Evolutionary conservation across 2,797 vertebrate genomes (phyloP).

Genomic region (Acomys russatus): DNA sequence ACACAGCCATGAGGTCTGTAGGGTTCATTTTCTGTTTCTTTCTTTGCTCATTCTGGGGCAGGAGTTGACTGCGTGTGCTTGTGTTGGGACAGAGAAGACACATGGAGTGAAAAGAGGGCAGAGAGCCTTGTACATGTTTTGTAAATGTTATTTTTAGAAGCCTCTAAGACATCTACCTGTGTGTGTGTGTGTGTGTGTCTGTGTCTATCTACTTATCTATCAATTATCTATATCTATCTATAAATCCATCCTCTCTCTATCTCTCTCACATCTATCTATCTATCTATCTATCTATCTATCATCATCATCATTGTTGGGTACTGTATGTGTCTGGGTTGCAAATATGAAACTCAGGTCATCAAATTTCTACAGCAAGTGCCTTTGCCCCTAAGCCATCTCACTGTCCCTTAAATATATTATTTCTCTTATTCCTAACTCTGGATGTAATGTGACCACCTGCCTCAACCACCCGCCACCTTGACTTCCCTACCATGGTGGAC

Average conservation of each 20-base stretch:
- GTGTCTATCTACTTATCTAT: too few relatives aligned
- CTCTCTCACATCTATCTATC: too few relatives aligned
- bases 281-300: too few relatives aligned
- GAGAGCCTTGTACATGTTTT: neutral
- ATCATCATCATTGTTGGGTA: too few relatives aligned
- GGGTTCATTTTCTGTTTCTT: neutral
- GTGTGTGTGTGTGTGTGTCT: too few relatives aligned
- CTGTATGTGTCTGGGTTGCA: neutral
- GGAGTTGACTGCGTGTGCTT: neutral
- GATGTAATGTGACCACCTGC: neutral
- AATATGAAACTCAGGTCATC: neutral
- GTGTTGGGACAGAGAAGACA: neutral
- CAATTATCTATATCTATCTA: too few relatives aligned
- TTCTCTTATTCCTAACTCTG: neutral
- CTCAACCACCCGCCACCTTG: neutral
- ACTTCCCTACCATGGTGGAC: too few relatives aligned
- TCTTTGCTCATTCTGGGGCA: neutral
- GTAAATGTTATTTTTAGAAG: neutral
- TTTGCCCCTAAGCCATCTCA: neutral
- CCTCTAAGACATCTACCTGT: neutral
- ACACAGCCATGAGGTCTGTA: neutral
- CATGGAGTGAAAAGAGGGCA: neutral
- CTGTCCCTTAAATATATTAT: neutral
- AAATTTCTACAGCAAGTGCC: neutral
- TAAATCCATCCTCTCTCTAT: too few relatives aligned